phyloP scores from a whole-genome alignment of 2,888 invertebrate species.

The Troides oblongomaculatus region DNA sequence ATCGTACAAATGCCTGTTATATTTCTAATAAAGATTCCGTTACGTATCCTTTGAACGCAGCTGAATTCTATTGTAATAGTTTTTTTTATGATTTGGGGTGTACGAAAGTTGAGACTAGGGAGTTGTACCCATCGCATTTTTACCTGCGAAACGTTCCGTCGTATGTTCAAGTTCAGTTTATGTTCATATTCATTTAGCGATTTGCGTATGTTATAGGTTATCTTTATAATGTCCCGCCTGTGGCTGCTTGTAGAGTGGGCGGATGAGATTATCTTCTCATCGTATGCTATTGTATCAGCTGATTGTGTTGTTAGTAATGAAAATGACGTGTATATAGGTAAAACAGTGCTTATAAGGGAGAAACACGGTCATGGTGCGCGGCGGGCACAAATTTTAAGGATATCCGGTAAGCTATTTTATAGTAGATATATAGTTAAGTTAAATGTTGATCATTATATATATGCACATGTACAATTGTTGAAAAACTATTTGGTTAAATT shows the following conservation, averaged over 20 bases:
- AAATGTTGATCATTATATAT: background rate
- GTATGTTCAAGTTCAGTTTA: constrained; percentile 32
- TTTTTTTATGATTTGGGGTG: constrained; percentile 35
- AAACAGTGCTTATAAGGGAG: constrained; percentile 44
- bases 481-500: background rate
- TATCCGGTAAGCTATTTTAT: constrained; percentile 48
- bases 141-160: constrained; percentile 37
- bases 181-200: constrained; percentile 27
- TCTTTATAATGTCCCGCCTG: constrained; percentile 45
- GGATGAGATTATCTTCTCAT: constrained; percentile 50
- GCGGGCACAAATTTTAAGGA: constrained; percentile 50
- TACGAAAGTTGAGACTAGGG: constrained; percentile 18
- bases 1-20: background rate
- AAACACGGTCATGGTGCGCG: constrained; percentile 41
- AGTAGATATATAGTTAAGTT: background rate
- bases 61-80: constrained; percentile 18
- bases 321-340: constrained; percentile 47
- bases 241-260: constrained; percentile 66
- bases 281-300: constrained; percentile 51
- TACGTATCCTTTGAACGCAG: constrained; percentile 7
- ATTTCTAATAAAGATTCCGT: constrained; percentile 7
- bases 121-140: constrained; percentile 37
- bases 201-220: constrained; percentile 20
- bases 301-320: constrained; percentile 42
- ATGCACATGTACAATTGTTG: background rate